phyloP scores from a whole-genome alignment of 2,888 invertebrate species.

The Lasioglossum oenotherae region DNA sequence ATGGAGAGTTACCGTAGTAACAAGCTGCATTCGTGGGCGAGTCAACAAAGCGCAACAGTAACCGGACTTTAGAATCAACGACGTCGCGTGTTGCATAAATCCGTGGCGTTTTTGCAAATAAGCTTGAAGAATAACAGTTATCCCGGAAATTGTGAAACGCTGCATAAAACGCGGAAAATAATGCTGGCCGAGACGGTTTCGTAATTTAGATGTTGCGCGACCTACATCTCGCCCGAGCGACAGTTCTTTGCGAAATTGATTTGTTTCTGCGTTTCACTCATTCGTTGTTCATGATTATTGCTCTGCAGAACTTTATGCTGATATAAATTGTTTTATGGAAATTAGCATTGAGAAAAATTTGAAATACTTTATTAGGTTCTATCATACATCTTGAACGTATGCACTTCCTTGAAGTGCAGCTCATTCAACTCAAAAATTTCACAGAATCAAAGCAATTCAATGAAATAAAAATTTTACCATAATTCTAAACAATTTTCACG shows the following conservation, averaged over 20 bases:
- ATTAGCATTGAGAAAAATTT: not conserved
- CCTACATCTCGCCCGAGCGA: not conserved
- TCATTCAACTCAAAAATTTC: not conserved
- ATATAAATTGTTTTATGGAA: not conserved
- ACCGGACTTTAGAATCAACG: not conserved
- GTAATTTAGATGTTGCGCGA: not conserved
- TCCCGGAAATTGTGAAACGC: conserved; percentile 7
- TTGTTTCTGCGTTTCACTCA: not conserved
- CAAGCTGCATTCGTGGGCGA: not conserved
- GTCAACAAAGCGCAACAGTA: not conserved
- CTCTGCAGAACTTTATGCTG: not conserved
- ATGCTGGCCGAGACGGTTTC: not conserved
- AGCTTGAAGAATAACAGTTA: conserved; percentile 10
- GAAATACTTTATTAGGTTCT: not conserved
- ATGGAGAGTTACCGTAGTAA: not conserved
- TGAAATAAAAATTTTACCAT: not conserved
- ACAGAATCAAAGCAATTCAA: not conserved
- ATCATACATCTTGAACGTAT: not conserved
- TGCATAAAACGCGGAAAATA: conserved; percentile 1
- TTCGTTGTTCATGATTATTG: not conserved
- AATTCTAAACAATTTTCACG: too few species aligned
- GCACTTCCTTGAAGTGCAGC: too few species aligned
- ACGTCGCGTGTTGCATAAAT: not conserved
- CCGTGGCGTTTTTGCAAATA: not conserved
- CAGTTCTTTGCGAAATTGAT: not conserved